Base-by-base conservation (phyloP, 2,888 invertebrate species). In the Morpho achilles region DNA sequence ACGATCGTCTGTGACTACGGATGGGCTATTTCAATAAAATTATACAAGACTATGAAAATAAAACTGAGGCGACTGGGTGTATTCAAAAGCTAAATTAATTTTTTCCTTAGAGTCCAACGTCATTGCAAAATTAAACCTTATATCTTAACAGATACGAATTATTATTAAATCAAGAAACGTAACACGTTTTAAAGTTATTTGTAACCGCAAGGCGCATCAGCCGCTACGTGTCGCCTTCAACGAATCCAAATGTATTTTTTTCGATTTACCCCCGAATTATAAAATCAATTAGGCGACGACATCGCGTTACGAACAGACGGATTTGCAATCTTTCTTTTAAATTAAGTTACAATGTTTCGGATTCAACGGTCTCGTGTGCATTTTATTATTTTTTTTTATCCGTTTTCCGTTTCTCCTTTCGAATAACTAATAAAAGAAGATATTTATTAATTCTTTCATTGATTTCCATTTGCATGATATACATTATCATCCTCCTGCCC, bases 201-300 rank as follows among this genome's bases (percentile, higher is more conserved):
- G 56, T 53, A 61, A 57, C 62, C 65, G 58, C 58, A 63, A 59
- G 60, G 60, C 61, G 60, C 64, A 53, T 60, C 61, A 59, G 59
- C 73, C 72, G 71, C 67, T 74, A 71, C 76, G 77, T 75, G 76
- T 75, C 73, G 69, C 68, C 73, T 77, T 79, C 68, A 72, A 69
- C 72, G 75, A 84, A 84, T 81, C 68, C 74, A 74, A 82, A 81
- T 78, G 68, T 71, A 69, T 68, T 77, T 73, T 82, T 79, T 79
- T 76, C 68, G 69, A 76, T 73, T 75, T 77, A 75, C 68, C 71
- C 68, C 75, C 71, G 69, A 79, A 81, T 85, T 82, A 84, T 77
- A 82, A 83, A 87, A 84, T 84, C 86, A 84, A 87, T 87, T 85
- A 85, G 75, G 71, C 72, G 68, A 66, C 69, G 66, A 69, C 73